These are phyloP conservation scores for Ceratoteleas bidentatus DNA, from an alignment of 1,140 invertebrate species.

Conservation along the genomic window DNA sequence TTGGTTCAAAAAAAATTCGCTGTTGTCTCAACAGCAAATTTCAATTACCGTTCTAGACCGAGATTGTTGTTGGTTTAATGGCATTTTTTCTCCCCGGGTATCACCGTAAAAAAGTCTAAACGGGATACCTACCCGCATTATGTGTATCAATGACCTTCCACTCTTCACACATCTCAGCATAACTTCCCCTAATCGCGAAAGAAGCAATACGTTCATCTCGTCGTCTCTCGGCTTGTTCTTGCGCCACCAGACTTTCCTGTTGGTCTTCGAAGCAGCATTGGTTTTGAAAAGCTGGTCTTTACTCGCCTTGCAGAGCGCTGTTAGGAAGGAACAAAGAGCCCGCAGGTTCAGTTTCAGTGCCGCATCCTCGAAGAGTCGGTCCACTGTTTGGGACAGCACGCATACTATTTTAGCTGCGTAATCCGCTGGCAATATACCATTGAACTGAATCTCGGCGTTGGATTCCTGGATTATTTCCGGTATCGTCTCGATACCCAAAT, in stretches of 20 bases:
- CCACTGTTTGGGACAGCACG: constrained; percentile 91
- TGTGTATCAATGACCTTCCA: constrained; percentile 92
- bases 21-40: too few relatives aligned
- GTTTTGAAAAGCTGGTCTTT: constrained; percentile 88
- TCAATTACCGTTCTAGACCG: too few relatives aligned
- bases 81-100: too few relatives aligned
- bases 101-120: neutral
- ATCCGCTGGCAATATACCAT: constrained; percentile 88
- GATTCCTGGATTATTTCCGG: constrained; percentile 86
- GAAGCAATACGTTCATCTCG: constrained; percentile 83
- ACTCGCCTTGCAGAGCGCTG: constrained; percentile 90
- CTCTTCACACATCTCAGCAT: constrained; percentile 93
- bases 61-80: too few relatives aligned
- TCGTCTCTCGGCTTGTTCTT: constrained; percentile 80
- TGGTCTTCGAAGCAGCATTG: constrained; percentile 76
- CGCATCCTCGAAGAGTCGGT: constrained; percentile 92
- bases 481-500: constrained; percentile 83
- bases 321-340: constrained; percentile 90
- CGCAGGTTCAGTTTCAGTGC: constrained; percentile 92
- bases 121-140: constrained; percentile 85
- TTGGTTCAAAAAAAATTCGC: too few relatives aligned
- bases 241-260: constrained; percentile 82
- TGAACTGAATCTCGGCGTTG: constrained; percentile 83
- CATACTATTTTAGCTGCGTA: constrained; percentile 93
- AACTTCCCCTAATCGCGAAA: constrained; percentile 92